These are phyloP conservation scores for Antedon mediterranea DNA, from an alignment of 53 echinoderm and acorn worm species.

Conservation along the genomic window DNA sequence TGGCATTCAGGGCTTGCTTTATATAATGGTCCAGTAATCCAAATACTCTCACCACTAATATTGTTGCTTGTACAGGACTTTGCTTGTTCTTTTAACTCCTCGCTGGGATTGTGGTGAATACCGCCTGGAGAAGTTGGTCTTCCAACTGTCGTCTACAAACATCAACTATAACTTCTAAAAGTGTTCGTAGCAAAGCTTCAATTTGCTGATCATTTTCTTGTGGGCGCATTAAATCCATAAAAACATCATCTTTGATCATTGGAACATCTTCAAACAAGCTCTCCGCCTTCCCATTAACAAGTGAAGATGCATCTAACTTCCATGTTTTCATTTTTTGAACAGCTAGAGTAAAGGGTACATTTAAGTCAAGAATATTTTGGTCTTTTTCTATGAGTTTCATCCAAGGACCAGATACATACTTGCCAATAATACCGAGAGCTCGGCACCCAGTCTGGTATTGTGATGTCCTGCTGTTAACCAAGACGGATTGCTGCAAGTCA, in stretches of 20 bases:
- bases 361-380: neutral
- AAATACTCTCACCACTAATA: constrained; percentile 31
- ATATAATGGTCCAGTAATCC: constrained; percentile 5
- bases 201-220: too few relatives aligned
- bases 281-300: neutral
- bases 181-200: too few relatives aligned
- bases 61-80: constrained; percentile 20
- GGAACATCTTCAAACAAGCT: neutral
- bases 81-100: constrained; percentile 3
- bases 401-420: neutral
- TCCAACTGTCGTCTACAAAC: constrained; percentile 6
- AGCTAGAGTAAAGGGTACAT: neutral
- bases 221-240: neutral
- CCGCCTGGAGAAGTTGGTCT: constrained; percentile 40
- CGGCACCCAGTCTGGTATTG: neutral
- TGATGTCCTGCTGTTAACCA: too few relatives aligned
- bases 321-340: neutral
- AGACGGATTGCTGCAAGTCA: too few relatives aligned
- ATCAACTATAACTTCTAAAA: too few relatives aligned
- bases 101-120: constrained; percentile 4
- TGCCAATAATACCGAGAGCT: neutral
- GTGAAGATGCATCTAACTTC: neutral
- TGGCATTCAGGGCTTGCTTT: constrained; percentile 4
- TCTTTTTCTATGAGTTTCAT: neutral
- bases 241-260: neutral